Conservation (phyloP, 2,797 vertebrate species). For the Pangasius mekongensis region DNA sequence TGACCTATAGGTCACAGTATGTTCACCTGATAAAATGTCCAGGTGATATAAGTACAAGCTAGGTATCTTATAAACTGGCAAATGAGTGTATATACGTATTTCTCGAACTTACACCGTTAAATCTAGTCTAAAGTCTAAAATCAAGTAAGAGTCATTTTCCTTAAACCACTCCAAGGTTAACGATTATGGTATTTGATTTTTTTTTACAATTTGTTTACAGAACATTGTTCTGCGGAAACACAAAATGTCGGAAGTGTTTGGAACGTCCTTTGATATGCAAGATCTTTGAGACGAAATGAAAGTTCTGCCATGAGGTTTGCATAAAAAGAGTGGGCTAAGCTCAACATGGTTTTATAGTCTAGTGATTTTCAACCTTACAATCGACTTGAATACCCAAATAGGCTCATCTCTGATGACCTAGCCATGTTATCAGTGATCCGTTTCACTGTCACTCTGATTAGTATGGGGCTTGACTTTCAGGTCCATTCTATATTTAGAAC, state of each 20-base stretch:
- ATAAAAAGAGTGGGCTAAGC: constrained; percentile 8
- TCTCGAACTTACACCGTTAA: neutral
- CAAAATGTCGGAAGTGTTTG: neutral
- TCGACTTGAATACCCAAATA: neutral
- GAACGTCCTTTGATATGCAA: neutral
- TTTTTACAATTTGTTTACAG: neutral
- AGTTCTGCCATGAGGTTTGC: neutral
- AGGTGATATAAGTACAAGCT: neutral
- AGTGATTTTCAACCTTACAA: constrained; percentile 23
- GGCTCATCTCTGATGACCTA: neutral
- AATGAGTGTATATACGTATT: neutral
- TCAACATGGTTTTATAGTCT: constrained; percentile 20
- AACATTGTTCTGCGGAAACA: neutral
- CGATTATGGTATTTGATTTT: neutral
- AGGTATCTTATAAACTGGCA: neutral
- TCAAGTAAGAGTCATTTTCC: neutral
- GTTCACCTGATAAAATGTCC: neutral
- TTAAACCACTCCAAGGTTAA: neutral
- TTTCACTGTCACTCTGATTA: neutral
- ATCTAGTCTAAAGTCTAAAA: neutral
- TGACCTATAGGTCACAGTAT: neutral
- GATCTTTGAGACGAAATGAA: neutral
- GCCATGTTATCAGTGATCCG: neutral
- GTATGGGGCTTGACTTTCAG: neutral
- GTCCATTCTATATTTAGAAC: constrained; percentile 30